phyloP scores from a whole-genome alignment of 2,113 vertebrate genomes.

The Esox niger region DNA sequence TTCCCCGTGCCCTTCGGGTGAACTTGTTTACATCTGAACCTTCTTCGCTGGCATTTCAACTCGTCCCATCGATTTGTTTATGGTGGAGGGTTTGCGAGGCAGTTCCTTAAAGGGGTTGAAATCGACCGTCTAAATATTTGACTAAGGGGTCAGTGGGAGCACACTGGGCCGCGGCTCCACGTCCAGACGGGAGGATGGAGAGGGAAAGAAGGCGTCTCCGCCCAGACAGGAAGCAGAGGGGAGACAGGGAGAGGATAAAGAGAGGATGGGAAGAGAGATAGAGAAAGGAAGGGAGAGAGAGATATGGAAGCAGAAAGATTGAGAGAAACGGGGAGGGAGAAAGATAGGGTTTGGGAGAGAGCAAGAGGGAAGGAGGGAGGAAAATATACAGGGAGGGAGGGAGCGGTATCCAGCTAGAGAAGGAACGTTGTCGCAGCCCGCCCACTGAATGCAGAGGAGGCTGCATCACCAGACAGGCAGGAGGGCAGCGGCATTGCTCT shows the following conservation, averaged over 20 bases:
- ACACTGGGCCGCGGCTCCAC: constrained; percentile 35
- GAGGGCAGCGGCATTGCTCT: constrained; percentile 41
- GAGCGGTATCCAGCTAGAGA: background rate
- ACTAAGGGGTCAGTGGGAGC: constrained; percentile 65
- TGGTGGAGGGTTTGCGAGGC: constrained; percentile 38
- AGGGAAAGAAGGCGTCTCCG: constrained; percentile 20
- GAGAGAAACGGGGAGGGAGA: background rate
- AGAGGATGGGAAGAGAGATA: no score
- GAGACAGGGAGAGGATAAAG: background rate
- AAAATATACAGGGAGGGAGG: background rate
- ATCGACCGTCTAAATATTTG: constrained; percentile 78
- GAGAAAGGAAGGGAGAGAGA: background rate
- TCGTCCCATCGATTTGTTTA: constrained; percentile 67
- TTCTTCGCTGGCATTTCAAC: constrained; percentile 71
- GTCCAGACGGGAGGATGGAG: constrained; percentile 42
- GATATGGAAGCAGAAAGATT: no score
- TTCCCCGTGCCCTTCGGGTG: constrained; percentile 49
- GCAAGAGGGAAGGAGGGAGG: background rate
- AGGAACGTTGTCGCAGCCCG: constrained; percentile 38
- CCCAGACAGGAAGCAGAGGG: constrained; percentile 38
- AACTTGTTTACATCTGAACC: constrained; percentile 70
- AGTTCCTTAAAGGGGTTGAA: constrained; percentile 67
- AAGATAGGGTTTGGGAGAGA: background rate
- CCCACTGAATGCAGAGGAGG: constrained; percentile 32
- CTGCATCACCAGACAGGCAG: constrained; percentile 24